Conservation (phyloP, 2,113 vertebrate genomes). For the Octodon degus region DNA sequence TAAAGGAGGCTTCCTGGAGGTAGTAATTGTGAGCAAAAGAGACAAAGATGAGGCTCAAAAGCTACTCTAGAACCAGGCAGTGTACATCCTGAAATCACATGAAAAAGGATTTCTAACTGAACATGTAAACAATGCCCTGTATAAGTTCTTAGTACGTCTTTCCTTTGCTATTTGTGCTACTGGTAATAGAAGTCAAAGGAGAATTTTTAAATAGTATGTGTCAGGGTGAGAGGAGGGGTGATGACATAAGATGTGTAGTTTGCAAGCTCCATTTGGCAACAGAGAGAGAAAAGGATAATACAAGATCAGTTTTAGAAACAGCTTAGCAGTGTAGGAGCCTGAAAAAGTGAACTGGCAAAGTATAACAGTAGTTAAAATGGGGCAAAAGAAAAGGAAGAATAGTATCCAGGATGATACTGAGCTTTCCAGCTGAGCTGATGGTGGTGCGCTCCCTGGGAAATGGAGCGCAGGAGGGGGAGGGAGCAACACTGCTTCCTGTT, state of each 20-base stretch:
- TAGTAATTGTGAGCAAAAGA: background rate
- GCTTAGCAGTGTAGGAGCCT: background rate
- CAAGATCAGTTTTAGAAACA: background rate
- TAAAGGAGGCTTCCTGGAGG: background rate
- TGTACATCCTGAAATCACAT: background rate
- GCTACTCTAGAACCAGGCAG: background rate
- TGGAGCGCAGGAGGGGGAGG: background rate
- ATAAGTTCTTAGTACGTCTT: background rate
- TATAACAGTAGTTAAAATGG: background rate
- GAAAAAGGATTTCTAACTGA: background rate
- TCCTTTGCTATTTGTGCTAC: background rate
- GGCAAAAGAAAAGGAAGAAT: no score
- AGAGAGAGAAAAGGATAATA: background rate
- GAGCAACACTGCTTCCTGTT: background rate
- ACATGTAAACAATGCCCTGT: background rate
- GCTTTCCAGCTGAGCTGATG: background rate
- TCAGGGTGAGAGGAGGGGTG: background rate
- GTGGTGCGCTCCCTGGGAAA: background rate
- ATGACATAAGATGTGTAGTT: background rate
- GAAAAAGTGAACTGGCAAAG: background rate
- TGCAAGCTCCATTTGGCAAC: background rate
- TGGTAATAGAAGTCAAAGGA: background rate
- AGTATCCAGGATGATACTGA: background rate
- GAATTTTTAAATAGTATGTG: background rate
- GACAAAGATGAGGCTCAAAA: background rate